Evolutionary conservation across 1,140 invertebrate genomes (phyloP).

Genomic region (Centruroides vittatus): DNA sequence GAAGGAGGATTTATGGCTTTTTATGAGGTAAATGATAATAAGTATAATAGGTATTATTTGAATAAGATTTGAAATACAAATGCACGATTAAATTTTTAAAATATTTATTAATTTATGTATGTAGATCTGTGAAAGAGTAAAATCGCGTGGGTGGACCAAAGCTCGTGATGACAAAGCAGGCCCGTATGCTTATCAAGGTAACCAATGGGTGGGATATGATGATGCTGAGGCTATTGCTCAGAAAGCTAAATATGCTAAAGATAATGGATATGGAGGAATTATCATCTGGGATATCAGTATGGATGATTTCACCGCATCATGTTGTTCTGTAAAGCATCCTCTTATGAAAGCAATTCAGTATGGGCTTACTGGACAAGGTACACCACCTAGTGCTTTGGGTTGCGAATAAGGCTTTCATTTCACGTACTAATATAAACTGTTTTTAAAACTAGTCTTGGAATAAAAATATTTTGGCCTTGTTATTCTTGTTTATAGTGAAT

Average conservation of each 20-base stretch:
- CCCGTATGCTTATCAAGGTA: conserved; percentile 51
- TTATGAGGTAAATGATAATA: conserved; percentile 48
- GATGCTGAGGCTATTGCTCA: conserved; percentile 45
- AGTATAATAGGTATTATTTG: not conserved
- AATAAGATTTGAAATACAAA: not conserved
- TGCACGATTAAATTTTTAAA: not conserved
- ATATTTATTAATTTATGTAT: not conserved
- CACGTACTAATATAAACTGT: too few species aligned
- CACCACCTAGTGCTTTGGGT: too few species aligned
- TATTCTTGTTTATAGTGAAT: too few species aligned
- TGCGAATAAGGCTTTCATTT: too few species aligned
- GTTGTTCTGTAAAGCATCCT: not conserved
- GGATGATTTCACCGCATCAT: conserved; percentile 23
- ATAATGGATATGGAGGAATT: conserved; percentile 30
- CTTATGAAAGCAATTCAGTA: not conserved
- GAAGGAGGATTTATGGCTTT: conserved; percentile 67
- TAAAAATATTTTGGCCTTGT: too few species aligned
- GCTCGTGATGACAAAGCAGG: conserved; percentile 48
- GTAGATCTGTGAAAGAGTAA: conserved; percentile 50
- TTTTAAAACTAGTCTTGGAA: too few species aligned
- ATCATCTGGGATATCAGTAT: conserved; percentile 30
- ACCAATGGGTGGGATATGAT: conserved; percentile 76
- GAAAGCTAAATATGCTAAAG: conserved; percentile 34
- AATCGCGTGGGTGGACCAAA: conserved; percentile 42
- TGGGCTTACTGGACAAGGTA: not conserved